phyloP scores from a whole-genome alignment of 2,888 invertebrate species.

The Papilio demoleus region DNA sequence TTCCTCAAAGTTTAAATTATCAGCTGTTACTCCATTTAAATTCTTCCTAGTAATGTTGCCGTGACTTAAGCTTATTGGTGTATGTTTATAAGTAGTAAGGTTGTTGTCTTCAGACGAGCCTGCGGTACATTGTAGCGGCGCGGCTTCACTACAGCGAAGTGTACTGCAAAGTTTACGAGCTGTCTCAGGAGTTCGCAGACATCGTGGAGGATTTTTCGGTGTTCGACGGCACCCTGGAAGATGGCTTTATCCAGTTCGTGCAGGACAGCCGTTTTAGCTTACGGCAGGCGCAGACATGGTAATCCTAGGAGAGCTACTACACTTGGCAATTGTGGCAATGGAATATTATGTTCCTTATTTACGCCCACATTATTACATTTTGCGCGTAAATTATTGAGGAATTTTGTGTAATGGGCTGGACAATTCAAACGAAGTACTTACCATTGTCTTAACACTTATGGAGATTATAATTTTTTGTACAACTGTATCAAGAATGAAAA shows the following conservation, averaged over 20 bases:
- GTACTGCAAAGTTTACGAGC: conserved; percentile 83
- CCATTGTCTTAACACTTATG: background rate
- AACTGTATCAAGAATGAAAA: background rate
- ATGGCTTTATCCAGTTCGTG: conserved; percentile 62
- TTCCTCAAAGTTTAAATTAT: too few species aligned
- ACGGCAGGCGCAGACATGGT: conserved; percentile 25
- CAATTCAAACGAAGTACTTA: background rate
- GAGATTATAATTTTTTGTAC: background rate
- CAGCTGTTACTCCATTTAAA: too few species aligned
- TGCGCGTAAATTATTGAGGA: background rate
- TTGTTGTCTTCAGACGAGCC: conserved; percentile 74
- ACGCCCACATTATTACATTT: background rate
- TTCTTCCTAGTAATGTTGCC: too few species aligned
- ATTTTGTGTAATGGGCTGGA: background rate
- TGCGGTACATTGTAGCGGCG: conserved; percentile 86
- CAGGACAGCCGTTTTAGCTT: conserved; percentile 26
- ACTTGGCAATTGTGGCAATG: background rate
- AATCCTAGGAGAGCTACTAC: background rate
- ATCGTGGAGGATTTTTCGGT: conserved; percentile 89
- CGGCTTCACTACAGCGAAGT: conserved; percentile 83
- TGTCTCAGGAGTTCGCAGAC: conserved; percentile 63
- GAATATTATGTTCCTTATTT: background rate
- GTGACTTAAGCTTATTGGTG: background rate
- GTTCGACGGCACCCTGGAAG: conserved; percentile 90
- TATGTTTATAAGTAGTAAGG: too few species aligned